Conservation (phyloP, 2,888 invertebrate species). For the Cabera pusaria region DNA sequence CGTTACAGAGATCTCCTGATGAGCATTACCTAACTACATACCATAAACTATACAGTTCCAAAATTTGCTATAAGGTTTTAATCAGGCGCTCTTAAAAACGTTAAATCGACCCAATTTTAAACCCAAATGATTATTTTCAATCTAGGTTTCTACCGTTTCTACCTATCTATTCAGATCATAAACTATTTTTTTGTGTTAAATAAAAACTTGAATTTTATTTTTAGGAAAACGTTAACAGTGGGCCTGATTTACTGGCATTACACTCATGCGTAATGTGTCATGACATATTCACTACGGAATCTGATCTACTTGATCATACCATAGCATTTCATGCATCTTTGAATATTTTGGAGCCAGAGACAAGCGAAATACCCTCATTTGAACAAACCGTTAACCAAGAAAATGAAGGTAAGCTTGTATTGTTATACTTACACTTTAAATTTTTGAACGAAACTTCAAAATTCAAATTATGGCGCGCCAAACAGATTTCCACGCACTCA, state of each 20-base stretch:
- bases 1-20: too few relatives aligned
- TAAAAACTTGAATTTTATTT: too few relatives aligned
- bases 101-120: too few relatives aligned
- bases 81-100: too few relatives aligned
- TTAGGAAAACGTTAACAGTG: conserved; percentile 47
- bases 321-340: conserved; percentile 65
- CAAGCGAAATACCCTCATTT: conserved; percentile 26
- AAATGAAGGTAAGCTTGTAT: conserved; percentile 5
- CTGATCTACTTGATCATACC: conserved; percentile 70
- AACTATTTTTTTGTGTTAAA: not conserved
- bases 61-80: too few relatives aligned
- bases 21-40: too few relatives aligned
- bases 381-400: conserved; percentile 8
- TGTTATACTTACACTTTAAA: too few relatives aligned
- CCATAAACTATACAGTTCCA: too few relatives aligned
- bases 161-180: not conserved
- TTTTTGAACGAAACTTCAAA: too few relatives aligned
- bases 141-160: not conserved
- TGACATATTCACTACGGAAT: conserved; percentile 72
- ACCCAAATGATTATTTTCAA: too few relatives aligned
- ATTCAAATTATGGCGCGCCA: too few relatives aligned
- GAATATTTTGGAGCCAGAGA: conserved; percentile 30
- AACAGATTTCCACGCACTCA: too few relatives aligned
- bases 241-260: conserved; percentile 63
- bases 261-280: conserved; percentile 74